Conservation (phyloP, 2,113 vertebrate species). For the Calcarius ornatus region DNA sequence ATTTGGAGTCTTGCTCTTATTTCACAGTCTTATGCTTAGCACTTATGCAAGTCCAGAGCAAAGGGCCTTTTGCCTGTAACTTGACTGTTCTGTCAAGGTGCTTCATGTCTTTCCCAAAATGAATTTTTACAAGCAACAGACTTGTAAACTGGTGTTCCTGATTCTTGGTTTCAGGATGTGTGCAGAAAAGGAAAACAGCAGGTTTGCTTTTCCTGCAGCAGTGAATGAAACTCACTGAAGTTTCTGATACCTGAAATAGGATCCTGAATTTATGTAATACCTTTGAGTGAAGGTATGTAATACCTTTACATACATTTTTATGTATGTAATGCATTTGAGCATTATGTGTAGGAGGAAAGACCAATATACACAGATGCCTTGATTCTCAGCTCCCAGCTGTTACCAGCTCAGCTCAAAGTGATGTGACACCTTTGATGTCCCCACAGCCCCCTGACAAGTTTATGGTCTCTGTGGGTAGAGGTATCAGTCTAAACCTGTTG, state of each 20-base stretch:
- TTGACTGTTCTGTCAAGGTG: neutral
- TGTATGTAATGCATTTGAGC: neutral
- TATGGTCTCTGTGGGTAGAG: neutral
- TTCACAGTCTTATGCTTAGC: neutral
- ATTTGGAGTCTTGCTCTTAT: neutral
- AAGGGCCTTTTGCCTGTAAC: neutral
- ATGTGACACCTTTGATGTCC: neutral
- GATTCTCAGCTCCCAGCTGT: neutral
- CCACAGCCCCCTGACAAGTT: neutral
- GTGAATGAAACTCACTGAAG: neutral
- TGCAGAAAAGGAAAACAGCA: neutral
- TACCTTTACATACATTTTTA: neutral
- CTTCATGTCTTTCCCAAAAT: neutral
- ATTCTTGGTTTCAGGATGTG: neutral
- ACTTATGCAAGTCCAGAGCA: neutral
- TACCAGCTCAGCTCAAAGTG: neutral
- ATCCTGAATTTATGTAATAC: neutral
- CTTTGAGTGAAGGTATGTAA: too few relatives aligned
- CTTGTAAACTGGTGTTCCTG: neutral
- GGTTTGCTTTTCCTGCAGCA: neutral
- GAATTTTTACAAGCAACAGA: neutral
- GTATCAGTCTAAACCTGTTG: neutral
- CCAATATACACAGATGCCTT: neutral
- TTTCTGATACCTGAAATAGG: neutral
- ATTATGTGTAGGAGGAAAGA: neutral